These are phyloP conservation scores for Ametastegia equiseti DNA, from an alignment of 2,888 invertebrate genomes.

Conservation along the genomic window DNA sequence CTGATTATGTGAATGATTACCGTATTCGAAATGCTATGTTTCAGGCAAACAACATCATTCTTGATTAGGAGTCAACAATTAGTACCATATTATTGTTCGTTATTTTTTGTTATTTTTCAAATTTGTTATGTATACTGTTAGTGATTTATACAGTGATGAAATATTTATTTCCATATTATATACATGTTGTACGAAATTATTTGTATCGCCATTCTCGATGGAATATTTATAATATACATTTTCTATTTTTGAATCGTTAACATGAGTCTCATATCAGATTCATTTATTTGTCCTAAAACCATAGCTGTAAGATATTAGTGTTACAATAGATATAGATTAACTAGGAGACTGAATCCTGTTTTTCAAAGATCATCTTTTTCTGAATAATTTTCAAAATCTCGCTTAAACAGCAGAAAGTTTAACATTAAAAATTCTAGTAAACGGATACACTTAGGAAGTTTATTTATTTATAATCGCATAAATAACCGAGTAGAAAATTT, in stretches of 20 bases:
- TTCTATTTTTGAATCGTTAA: slow-evolving; percentile 19
- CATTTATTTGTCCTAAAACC: neutral
- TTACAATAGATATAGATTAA: neutral
- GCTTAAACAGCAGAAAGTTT: too few relatives aligned
- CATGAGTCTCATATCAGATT: neutral
- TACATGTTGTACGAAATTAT: neutral
- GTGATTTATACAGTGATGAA: neutral
- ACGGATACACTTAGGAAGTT: neutral
- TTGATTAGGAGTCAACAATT: neutral
- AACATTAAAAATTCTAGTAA: neutral
- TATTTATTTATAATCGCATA: too few relatives aligned
- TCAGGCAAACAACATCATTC: slow-evolving; percentile 19
- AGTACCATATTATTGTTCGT: too few relatives aligned
- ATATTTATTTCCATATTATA: slow-evolving; percentile 19
- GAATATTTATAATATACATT: neutral
- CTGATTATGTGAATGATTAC: neutral
- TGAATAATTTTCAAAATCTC: neutral
- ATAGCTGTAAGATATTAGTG: neutral
- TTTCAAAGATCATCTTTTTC: neutral
- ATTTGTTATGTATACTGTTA: neutral
- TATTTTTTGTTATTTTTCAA: slow-evolving; percentile 20
- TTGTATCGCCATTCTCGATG: neutral
- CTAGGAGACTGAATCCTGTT: neutral
- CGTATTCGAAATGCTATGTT: neutral
- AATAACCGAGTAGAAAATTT: neutral